Conservation (phyloP, 2,888 invertebrate genomes). For the Thyatira batis region DNA sequence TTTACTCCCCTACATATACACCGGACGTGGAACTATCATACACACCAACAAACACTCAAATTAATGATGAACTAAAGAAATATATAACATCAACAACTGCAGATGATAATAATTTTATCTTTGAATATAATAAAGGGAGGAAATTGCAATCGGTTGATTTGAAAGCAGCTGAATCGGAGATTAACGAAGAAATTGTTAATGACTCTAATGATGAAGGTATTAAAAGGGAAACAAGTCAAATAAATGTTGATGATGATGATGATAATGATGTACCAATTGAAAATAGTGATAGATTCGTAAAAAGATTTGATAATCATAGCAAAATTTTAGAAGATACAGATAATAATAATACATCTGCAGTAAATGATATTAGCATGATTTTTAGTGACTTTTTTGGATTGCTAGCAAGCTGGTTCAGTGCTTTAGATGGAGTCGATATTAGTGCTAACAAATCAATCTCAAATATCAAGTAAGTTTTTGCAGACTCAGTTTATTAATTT, state of each 20-base stretch:
- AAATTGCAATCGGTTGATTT: conserved; percentile 12
- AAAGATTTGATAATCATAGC: too few relatives aligned
- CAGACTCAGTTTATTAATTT: too few relatives aligned
- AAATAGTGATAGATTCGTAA: too few relatives aligned
- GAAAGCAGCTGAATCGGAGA: neutral
- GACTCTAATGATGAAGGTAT: conserved; percentile 1
- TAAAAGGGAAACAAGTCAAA: too few relatives aligned
- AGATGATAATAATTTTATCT: neutral
- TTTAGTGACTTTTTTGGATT: conserved; percentile 45
- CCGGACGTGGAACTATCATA: neutral
- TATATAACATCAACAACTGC: neutral
- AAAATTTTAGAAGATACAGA: neutral
- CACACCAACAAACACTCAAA: neutral
- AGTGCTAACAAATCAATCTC: neutral
- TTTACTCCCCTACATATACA: neutral
- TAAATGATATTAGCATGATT: conserved; percentile 14
- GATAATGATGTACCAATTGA: too few relatives aligned
- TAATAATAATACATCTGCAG: neutral
- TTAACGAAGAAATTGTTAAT: neutral
- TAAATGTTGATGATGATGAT: too few relatives aligned
- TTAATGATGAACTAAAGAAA: neutral
- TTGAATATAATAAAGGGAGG: conserved; percentile 6
- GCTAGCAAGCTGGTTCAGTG: conserved; percentile 50
- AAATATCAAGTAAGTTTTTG: conserved; percentile 15
- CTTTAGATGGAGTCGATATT: conserved; percentile 29